phyloP scores from a whole-genome alignment of 2,113 vertebrate species.

The rabbit (Oryctolagus cuniculus) region DNA sequence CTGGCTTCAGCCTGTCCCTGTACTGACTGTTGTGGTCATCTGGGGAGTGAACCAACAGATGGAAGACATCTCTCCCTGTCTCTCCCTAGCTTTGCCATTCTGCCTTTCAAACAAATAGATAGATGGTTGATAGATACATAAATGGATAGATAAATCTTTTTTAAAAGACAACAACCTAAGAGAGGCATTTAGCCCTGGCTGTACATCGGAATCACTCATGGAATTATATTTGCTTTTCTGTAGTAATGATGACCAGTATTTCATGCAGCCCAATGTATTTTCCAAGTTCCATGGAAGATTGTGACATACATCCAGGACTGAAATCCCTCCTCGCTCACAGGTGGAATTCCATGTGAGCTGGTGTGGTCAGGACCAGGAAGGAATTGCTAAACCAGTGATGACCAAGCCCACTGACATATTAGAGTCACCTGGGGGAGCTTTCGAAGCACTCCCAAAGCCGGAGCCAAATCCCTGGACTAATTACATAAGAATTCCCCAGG shows the following conservation, averaged over 20 bases:
- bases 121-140: too few relatives aligned
- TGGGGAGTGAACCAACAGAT: too few relatives aligned
- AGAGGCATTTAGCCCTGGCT: background rate
- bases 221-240: background rate
- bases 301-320: background rate
- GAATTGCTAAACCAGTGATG: background rate
- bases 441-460: background rate
- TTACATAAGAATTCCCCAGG: background rate
- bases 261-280: background rate
- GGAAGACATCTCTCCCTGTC: too few relatives aligned
- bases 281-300: background rate
- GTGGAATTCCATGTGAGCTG: background rate
- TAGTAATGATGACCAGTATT: background rate
- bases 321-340: background rate
- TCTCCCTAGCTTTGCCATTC: too few relatives aligned
- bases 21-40: too few relatives aligned
- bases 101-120: too few relatives aligned
- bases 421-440: background rate
- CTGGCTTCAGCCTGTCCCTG: too few relatives aligned
- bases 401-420: background rate
- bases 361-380: background rate
- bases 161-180: background rate
- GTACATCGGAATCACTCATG: background rate
- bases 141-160: too few relatives aligned
- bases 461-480: background rate